phyloP scores from a whole-genome alignment of 2,797 vertebrate species.

The Muscicapa striata region DNA sequence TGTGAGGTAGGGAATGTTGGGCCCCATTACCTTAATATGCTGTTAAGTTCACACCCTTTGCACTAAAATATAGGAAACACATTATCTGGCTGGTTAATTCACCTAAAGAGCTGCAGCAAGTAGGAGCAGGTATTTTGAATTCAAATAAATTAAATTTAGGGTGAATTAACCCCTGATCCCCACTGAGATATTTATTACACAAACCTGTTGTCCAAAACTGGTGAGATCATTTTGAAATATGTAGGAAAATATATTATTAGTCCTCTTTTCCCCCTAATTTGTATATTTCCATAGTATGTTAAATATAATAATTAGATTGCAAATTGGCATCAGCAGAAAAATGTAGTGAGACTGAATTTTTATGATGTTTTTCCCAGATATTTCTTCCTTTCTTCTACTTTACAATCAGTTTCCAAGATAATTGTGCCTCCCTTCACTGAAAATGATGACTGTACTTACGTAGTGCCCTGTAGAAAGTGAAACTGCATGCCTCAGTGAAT shows the following conservation, averaged over 20 bases:
- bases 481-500: conserved; percentile 85
- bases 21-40: conserved; percentile 51
- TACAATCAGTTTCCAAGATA: conserved; percentile 80
- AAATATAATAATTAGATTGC: conserved; percentile 66
- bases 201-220: neutral
- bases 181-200: neutral
- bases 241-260: conserved; percentile 11
- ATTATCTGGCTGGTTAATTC: conserved; percentile 53
- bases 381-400: conserved; percentile 55
- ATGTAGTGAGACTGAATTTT: conserved; percentile 49
- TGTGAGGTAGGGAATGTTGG: neutral
- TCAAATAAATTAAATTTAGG: neutral
- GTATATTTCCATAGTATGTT: conserved; percentile 55
- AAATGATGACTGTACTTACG: conserved; percentile 81
- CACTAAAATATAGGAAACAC: conserved; percentile 34
- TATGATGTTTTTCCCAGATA: conserved; percentile 31
- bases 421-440: conserved; percentile 77
- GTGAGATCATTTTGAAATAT: conserved; percentile 41
- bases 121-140: conserved; percentile 1
- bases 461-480: conserved; percentile 81
- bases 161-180: neutral
- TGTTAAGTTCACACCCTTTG: conserved; percentile 26
- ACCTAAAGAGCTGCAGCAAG: conserved; percentile 22
- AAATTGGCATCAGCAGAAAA: conserved; percentile 63
- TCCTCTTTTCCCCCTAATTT: neutral